Evolutionary conservation across 2,888 invertebrate genomes (phyloP).

Genomic region (Beris morrisii): DNA sequence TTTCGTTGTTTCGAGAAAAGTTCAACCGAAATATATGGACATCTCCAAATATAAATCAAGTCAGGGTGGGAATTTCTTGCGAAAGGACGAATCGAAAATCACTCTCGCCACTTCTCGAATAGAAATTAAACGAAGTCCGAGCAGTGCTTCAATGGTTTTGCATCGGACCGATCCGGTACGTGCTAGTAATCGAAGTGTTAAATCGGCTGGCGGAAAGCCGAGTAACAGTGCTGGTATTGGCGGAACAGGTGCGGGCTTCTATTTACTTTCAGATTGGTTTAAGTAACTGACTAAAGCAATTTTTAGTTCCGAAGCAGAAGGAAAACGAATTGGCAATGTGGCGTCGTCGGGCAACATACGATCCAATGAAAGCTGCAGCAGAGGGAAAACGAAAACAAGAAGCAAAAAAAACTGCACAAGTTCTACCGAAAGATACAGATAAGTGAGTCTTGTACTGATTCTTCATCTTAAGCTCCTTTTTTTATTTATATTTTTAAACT

Average conservation of each 20-base stretch:
- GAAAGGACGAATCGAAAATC: slow-evolving; percentile 61
- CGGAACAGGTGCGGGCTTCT: not conserved
- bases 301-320: slow-evolving; percentile 64
- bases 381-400: slow-evolving; percentile 73
- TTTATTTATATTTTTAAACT: not conserved
- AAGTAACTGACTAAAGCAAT: no score
- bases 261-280: no score
- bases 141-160: slow-evolving; percentile 52
- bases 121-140: slow-evolving; percentile 54
- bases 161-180: slow-evolving; percentile 51
- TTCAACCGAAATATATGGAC: slow-evolving; percentile 62
- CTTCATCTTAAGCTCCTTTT: not conserved
- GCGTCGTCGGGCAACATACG: slow-evolving; percentile 93
- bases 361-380: slow-evolving; percentile 90
- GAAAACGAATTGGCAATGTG: slow-evolving; percentile 92
- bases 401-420: slow-evolving; percentile 55
- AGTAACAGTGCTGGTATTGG: slow-evolving; percentile 19
- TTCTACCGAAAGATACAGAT: slow-evolving; percentile 41
- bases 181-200: slow-evolving; percentile 53
- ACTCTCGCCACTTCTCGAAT: slow-evolving; percentile 44
- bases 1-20: slow-evolving; percentile 33
- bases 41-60: slow-evolving; percentile 65
- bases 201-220: slow-evolving; percentile 45
- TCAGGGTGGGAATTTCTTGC: slow-evolving; percentile 57
- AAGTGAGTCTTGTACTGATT: slow-evolving; percentile 32